A percentile compares a stretch with the other conserved stretches of the same genome.
phyloP scores from a whole-genome alignment of 2,888 invertebrate species.

The Hedya salicella region DNA sequence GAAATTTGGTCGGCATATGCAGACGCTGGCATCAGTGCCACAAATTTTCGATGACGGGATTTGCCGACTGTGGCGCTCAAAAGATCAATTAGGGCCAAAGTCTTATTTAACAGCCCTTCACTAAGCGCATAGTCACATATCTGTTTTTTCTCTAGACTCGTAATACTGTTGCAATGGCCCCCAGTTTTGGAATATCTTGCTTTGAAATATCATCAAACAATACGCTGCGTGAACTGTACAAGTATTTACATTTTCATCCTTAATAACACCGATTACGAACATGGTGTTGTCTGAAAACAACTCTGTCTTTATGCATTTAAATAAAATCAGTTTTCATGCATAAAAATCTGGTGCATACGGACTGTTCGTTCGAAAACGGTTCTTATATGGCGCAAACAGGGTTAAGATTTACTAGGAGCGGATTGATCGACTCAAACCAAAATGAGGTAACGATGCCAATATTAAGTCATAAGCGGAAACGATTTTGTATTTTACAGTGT shows the following conservation, averaged over 20 bases:
- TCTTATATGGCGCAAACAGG: constrained; percentile 2
- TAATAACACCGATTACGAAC: constrained; percentile 1
- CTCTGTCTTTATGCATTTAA: constrained; percentile 22
- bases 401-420: constrained; percentile 2
- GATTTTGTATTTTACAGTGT: constrained; percentile 11
- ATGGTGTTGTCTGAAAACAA: constrained; percentile 21
- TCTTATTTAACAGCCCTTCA: no score
- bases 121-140: no score
- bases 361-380: constrained; percentile 2
- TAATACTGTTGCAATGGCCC: no score
- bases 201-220: no score
- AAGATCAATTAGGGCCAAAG: no score
- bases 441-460: constrained; percentile 15
- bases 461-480: constrained; percentile 30
- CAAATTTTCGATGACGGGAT: no score
- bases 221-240: no score
- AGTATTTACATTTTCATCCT: background rate
- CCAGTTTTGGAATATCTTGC: no score
- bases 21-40: no score
- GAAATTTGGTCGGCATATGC: no score
- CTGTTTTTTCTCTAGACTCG: no score
- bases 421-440: constrained; percentile 16
- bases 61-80: no score
- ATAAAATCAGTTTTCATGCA: constrained; percentile 21
- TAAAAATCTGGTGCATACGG: constrained; percentile 32